These are phyloP conservation scores for Lagodon rhomboides DNA, from an alignment of 2,797 vertebrate species.

Conservation along the genomic window DNA sequence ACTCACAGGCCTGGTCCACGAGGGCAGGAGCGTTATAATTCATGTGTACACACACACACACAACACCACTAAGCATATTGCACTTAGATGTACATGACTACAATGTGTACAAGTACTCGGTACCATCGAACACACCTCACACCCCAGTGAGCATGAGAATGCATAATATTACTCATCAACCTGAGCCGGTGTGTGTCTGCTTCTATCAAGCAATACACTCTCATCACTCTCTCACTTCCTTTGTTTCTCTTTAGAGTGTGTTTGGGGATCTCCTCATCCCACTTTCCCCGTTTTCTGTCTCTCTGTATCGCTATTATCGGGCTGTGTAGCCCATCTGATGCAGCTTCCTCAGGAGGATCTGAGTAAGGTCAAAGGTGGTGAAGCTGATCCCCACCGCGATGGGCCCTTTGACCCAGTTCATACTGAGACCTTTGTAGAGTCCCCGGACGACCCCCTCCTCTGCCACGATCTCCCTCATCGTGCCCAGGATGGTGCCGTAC, in stretches of 20 bases:
- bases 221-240: not conserved
- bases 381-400: constrained; percentile 98
- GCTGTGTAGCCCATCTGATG: constrained; percentile 74
- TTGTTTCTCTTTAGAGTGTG: constrained; percentile 8
- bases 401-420: constrained; percentile 99
- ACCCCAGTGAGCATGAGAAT: constrained; percentile 31
- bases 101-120: constrained; percentile 28
- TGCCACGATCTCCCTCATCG: constrained; percentile 89
- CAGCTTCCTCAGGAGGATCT: constrained; percentile 92
- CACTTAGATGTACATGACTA: constrained; percentile 63
- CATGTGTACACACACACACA: constrained; percentile 27
- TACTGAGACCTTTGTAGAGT: constrained; percentile 97
- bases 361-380: constrained; percentile 96
- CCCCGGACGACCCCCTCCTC: constrained; percentile 92
- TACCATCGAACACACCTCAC: constrained; percentile 26
- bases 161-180: constrained; percentile 35
- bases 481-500: constrained; percentile 89
- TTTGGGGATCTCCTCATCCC: not conserved
- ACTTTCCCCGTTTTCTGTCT: not conserved
- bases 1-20: constrained; percentile 24
- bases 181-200: constrained; percentile 50
- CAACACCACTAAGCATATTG: constrained; percentile 68
- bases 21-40: constrained; percentile 14
- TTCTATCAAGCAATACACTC: constrained; percentile 14
- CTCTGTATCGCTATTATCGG: constrained; percentile 40